Base-by-base conservation (phyloP, 2,888 invertebrate species). In the Drosophila differens region DNA sequence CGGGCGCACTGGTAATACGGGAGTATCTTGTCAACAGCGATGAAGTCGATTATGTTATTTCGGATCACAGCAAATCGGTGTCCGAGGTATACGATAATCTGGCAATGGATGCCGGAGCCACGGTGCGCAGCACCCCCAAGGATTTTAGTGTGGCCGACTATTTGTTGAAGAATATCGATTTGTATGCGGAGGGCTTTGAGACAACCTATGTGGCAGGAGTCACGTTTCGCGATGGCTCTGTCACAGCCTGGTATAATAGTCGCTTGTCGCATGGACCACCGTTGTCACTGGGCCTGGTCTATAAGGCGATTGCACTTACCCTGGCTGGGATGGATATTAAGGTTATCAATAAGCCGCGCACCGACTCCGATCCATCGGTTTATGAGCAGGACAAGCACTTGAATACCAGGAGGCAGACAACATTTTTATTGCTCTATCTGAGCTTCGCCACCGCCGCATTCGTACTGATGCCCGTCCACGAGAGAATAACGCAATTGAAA, bases 401-500 rank as follows among this genome's bases (percentile, higher is more conserved):
- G 14, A 2, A 12, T 1, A 9, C 22, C 0, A 4, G 4, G 0
- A 54, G 5, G 0, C 6, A 16, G 2, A 2, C 39, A 9, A 9
- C 16, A 12, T 47, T 54, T 4, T 14, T 79, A 0, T 14, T 62
- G n/a, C 2, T 95, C 94, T 70, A 94, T 94, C 5, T 93, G 94
- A 39, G 91, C 92, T 25, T 74, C 22, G 55, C 59, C 9, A 25
- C 67, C 7, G 22, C 67, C 2, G 10, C 95, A 49, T 96, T 94
- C 83, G 92, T 95, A 28, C 93, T 95, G 91, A 95, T 95, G 80
- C 93, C 94, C 41, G 76, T 89, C 9, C 60, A 95, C 93, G 97
- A 97, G 91, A 94, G 96, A 25, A 93, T 95, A 3, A 94, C 94
- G 28, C 95, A 96, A 55, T 95, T 96, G 0, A 96, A 96, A 88